Percentiles rank a stretch among this genome's conserved stretches.
These are phyloP conservation scores for Pelagia noctiluca DNA, from an alignment of 30 jellyfish, hydroid and myxozoan species.

Conservation along the genomic window DNA sequence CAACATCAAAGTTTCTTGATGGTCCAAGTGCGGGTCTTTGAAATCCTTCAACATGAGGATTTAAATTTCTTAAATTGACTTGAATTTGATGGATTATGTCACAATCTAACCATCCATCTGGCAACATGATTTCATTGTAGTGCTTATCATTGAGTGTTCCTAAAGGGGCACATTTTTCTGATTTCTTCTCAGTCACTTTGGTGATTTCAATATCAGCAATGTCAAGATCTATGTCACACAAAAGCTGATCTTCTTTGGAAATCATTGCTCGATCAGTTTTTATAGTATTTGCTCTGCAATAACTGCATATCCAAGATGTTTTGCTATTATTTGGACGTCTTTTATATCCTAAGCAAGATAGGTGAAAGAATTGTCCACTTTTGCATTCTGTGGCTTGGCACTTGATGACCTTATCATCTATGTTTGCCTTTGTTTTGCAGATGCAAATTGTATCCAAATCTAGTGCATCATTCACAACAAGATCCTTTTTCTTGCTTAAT, in stretches of 20 bases:
- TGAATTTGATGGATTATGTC: constrained; percentile 40
- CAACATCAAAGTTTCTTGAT: constrained; percentile 33
- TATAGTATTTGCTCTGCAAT: constrained; percentile 45
- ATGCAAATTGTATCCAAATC: constrained; percentile 51
- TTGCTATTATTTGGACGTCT: constrained; percentile 62
- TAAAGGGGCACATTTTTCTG: constrained; percentile 47
- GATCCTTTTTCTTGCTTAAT: constrained; percentile 13
- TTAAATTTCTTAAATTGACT: constrained; percentile 18
- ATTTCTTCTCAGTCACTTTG: constrained; percentile 32
- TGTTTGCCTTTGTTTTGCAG: constrained; percentile 39
- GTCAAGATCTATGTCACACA: constrained; percentile 3
- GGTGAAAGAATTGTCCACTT: constrained; percentile 60
- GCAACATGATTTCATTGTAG: constrained; percentile 17
- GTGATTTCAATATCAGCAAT: constrained; percentile 38
- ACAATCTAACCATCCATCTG: constrained; percentile 49
- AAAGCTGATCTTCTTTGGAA: constrained; percentile 33
- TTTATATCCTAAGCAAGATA: constrained; percentile 69
- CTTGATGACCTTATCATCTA: constrained; percentile 52
- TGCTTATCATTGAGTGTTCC: constrained; percentile 46
- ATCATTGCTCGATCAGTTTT: constrained; percentile 28
- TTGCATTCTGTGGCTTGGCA: constrained; percentile 64
- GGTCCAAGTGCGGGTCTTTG: constrained; percentile 59
- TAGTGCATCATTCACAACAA: constrained; percentile 36
- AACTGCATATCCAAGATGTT: constrained; percentile 49
- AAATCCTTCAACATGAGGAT: constrained; percentile 42